Evolutionary conservation across 2,113 vertebrate species (phyloP), one percentile per base, ranked within the genome.

Genomic region (Brachirus orientalis): DNA sequence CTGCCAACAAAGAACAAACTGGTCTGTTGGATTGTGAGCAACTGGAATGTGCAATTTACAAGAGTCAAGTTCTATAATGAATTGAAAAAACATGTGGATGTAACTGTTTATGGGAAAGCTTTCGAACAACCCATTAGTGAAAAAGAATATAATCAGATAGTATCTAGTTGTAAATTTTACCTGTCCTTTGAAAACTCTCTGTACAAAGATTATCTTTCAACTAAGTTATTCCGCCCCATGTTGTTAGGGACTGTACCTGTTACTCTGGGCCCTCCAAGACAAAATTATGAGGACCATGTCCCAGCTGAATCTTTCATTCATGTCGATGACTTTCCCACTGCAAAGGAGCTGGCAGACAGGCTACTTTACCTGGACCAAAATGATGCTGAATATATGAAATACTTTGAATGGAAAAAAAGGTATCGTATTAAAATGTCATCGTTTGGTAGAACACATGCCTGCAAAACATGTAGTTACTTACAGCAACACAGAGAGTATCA

Each of bases 1-100:
- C 87, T 95, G 17, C 94, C 95, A 51, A 90, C 83, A 47, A 96
- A 96, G 85, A 90, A 94, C 68, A 94, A 93, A 53, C 37, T 95
- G 46, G 94, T 95, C 11, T 96, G 95, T 79, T 96, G 95, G 95
- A 92, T 96, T 36, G 94, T 96, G n/a, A 96, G 94, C 78, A 94
- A 95, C 89, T 96, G 95, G 95, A 93, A 94, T 17, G 74, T 84
- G 0, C 79, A 90, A 19, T 89, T 91, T 0, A 90, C 87, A 48
- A 90, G 95, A 80, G 95, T 95, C 36, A 90, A 94, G 69, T 96
- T 93, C 84, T 96, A 94, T 69, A 90, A 93, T 3, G 87, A 95
- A 76, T 88, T 96, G 7, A 94, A 89, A 81, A 92, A 94, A 82
- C 91, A 94, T 63, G 84, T 96, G 55, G 87, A 93, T 74, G 92